Evolutionary conservation across 2,888 invertebrate species (phyloP), one percentile per base, ranked within the genome.

Genomic region (Gerris lacustris): DNA sequence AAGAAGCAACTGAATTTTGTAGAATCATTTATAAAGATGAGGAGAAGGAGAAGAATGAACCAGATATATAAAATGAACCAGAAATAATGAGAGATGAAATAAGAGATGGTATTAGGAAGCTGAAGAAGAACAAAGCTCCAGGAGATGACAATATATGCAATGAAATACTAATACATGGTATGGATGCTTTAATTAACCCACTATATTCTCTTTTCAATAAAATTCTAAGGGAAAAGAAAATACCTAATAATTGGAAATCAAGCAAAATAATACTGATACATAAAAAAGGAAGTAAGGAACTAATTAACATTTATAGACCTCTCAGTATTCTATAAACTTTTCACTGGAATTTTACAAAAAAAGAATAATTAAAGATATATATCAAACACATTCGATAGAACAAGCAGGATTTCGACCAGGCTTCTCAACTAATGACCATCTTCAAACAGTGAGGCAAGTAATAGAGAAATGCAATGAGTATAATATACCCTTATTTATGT

Each of bases 351-450:
- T 44, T 15, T 70, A 45, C 55, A n/a, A 70, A 31, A 67, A 17
- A 17, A 66, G 67, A 44, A 31, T 66, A 9, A 18, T 64, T 62
- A 55, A 43, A 15, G 44, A 66, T 31, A 70, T 67, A 15, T 45
- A 66, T 43, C 9, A 45, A 44, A 47, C 45, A 5, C 45, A 64
- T 17, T 55, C 70, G 7, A 47, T 62, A 47, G 70, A 70, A 67
- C 70, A 70, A 43, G 67, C 70, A 7, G 67, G 66, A 17, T 70
- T 70, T n/a, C n/a, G n/a, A n/a, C n/a, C n/a, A n/a, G n/a, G n/a
- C n/a, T n/a, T n/a, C n/a, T n/a, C n/a, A n/a, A n/a, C n/a, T n/a
- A n/a, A n/a, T n/a, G n/a, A n/a, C n/a, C n/a, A n/a, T n/a, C n/a
- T n/a, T n/a, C n/a, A n/a, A n/a, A n/a, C n/a, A n/a, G n/a, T n/a